A percentile compares a stretch with the other conserved stretches of the same genome.
Evolutionary conservation across 2,797 vertebrate species (phyloP).

Genomic region (Babyrousa celebensis): DNA sequence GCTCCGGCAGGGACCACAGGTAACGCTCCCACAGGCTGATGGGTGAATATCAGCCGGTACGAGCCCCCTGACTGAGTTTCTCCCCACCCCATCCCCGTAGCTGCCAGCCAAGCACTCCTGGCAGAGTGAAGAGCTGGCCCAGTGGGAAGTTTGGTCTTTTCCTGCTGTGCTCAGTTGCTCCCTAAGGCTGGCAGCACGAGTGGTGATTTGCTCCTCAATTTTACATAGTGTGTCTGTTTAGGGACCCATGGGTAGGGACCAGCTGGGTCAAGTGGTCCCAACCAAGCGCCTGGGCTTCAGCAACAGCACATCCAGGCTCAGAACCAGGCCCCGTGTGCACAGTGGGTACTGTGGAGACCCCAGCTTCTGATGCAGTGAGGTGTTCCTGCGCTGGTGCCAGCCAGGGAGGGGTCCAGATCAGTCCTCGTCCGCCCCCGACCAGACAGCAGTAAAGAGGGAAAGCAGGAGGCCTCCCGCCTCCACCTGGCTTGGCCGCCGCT

Average conservation of each 20-base stretch:
- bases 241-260: background rate
- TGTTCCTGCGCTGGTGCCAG: background rate
- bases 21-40: accelerated
- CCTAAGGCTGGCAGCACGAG: background rate
- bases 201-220: background rate
- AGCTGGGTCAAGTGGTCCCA: background rate
- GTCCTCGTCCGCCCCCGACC: background rate
- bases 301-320: background rate
- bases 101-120: background rate
- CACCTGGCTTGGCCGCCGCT: background rate
- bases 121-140: background rate
- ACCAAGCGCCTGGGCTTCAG: background rate
- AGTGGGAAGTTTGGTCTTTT: background rate
- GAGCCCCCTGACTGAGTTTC: background rate
- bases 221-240: background rate
- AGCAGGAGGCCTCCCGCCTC: background rate
- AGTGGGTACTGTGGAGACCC: background rate
- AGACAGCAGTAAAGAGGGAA: too few relatives aligned
- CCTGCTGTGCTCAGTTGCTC: background rate
- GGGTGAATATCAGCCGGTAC: accelerated
- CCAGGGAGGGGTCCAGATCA: background rate
- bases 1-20: background rate
- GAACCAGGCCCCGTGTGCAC: background rate
- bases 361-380: background rate
- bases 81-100: accelerated